Conservation (phyloP, 1,140 invertebrate species). For the Chionoecetes opilio region DNA sequence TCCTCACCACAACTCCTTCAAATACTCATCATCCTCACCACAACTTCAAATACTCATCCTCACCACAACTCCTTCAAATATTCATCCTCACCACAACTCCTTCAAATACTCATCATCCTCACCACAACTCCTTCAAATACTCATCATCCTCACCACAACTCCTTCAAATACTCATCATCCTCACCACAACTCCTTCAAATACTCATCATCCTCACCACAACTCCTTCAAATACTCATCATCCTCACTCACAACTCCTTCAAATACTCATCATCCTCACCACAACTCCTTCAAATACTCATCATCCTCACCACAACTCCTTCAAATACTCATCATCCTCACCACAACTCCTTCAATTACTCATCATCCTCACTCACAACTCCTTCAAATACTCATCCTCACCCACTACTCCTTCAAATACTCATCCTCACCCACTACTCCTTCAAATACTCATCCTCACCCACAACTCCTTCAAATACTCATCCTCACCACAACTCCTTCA, state of each 20-base stretch:
- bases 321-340: background rate
- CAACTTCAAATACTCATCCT: too few species aligned
- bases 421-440: too few species aligned
- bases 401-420: background rate
- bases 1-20: background rate
- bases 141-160: too few species aligned
- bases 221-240: background rate
- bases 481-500: background rate
- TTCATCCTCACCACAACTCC: too few species aligned
- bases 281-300: background rate
- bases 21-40: too few species aligned
- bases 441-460: background rate
- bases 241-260: background rate
- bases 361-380: too few species aligned
- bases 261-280: too few species aligned
- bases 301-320: background rate
- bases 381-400: background rate
- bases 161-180: background rate
- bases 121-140: background rate
- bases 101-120: background rate
- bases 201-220: too few species aligned
- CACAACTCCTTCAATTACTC: background rate
- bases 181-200: background rate
- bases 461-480: background rate
- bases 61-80: background rate